Conservation (phyloP, 1,140 invertebrate genomes). For the Adoxophyes honmai region DNA sequence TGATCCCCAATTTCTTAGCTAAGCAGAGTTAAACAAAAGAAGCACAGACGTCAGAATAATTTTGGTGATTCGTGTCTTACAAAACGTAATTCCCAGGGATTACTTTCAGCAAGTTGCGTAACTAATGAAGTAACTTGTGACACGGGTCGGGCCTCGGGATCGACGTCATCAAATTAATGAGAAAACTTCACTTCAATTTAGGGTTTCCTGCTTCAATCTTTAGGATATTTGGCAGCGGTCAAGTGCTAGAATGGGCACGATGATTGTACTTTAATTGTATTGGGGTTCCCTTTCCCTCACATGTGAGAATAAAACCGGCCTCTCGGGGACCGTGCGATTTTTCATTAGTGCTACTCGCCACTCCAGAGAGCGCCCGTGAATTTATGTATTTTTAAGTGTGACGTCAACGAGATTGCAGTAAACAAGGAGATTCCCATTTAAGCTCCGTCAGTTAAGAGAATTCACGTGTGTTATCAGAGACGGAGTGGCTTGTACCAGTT, state of each 20-base stretch:
- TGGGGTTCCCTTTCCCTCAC: not conserved
- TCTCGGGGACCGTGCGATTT: not conserved
- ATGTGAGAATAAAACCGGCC: not conserved
- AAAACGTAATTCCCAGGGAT: conserved; percentile 64
- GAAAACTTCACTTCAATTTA: conserved; percentile 76
- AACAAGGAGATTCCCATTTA: no score
- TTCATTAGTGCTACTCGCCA: no score
- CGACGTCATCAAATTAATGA: conserved; percentile 77
- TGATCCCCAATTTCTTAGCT: conserved; percentile 10
- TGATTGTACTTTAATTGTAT: conserved; percentile 34
- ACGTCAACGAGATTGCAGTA: no score
- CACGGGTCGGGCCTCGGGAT: conserved; percentile 69
- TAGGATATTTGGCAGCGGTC: conserved; percentile 65
- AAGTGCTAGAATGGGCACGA: conserved; percentile 39
- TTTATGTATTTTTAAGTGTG: no score
- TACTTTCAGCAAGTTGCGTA: conserved; percentile 71
- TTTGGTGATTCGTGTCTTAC: conserved; percentile 61
- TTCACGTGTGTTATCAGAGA: no score
- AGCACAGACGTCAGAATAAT: conserved; percentile 46
- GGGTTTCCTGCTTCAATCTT: conserved; percentile 69
- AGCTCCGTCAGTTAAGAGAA: no score
- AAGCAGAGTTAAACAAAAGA: conserved; percentile 15
- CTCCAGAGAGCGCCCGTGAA: no score
- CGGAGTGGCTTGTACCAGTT: no score
- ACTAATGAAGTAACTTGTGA: conserved; percentile 76